These are phyloP conservation scores for Pseudococcus jackbeardsleyi DNA, from an alignment of 2,888 invertebrate genomes.

Conservation along the genomic window DNA sequence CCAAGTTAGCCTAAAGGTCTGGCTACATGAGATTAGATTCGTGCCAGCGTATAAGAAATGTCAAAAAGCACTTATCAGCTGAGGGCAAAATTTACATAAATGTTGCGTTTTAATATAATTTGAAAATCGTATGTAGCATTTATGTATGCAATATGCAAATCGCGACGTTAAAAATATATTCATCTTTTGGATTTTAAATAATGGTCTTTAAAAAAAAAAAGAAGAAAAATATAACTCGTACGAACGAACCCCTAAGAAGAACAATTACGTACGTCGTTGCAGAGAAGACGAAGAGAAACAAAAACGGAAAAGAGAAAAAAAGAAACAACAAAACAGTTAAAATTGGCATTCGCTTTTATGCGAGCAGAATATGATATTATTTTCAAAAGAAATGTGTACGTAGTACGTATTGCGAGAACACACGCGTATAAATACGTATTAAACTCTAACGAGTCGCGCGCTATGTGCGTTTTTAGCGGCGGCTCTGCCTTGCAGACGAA, in stretches of 20 bases:
- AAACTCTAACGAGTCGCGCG: background rate
- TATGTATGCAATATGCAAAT: slow-evolving; percentile 44
- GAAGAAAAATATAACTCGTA: slow-evolving; percentile 23
- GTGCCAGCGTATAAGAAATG: slow-evolving; percentile 25
- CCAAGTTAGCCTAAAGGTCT: slow-evolving; percentile 1
- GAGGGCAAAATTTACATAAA: slow-evolving; percentile 27
- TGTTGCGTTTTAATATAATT: slow-evolving; percentile 40
- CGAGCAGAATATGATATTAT: slow-evolving; percentile 18
- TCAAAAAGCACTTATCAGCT: slow-evolving; percentile 26
- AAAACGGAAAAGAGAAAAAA: background rate
- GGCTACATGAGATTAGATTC: slow-evolving; percentile 9
- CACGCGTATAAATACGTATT: slow-evolving; percentile 42
- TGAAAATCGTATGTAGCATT: slow-evolving; percentile 7
- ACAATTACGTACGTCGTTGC: background rate
- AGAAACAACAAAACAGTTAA: slow-evolving; percentile 27
- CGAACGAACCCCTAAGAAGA: background rate
- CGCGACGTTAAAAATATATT: slow-evolving; percentile 13
- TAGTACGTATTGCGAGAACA: background rate
- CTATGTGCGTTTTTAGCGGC: background rate
- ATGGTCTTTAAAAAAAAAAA: slow-evolving; percentile 14
- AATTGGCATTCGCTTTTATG: slow-evolving; percentile 29
- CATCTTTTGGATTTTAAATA: slow-evolving; percentile 17
- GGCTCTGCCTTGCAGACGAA: background rate
- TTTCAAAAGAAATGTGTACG: background rate
- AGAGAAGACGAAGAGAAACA: background rate